These are phyloP conservation scores for Pituophis catenifer DNA, from an alignment of 2,113 vertebrate species.

Conservation along the genomic window DNA sequence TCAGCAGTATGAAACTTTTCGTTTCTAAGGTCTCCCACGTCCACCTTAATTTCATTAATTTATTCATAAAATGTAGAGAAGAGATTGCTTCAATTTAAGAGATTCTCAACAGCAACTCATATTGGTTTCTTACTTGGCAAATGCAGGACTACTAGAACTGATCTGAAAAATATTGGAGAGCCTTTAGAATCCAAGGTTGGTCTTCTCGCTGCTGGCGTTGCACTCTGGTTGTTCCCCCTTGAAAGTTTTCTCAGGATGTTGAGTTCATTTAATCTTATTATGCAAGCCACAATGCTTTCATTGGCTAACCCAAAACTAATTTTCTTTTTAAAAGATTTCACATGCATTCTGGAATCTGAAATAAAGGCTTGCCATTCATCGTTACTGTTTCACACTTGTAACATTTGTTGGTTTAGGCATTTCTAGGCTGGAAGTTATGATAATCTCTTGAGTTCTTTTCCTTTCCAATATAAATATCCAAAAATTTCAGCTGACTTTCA, in stretches of 20 bases:
- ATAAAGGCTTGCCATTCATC: not conserved
- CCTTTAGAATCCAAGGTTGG: not conserved
- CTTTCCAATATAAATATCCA: slow-evolving; percentile 21
- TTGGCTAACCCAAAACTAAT: not conserved
- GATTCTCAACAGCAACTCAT: not conserved
- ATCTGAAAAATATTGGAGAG: not conserved
- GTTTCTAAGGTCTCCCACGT: not conserved
- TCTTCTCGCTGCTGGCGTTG: not conserved
- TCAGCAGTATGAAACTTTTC: not conserved
- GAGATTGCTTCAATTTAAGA: not conserved
- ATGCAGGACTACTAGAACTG: not conserved
- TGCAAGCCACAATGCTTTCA: not conserved
- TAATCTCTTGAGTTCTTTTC: not conserved
- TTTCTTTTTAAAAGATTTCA: not conserved
- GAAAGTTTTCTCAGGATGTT: not conserved
- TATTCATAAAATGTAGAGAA: not conserved
- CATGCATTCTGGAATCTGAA: slow-evolving; percentile 4
- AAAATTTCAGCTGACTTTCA: not conserved
- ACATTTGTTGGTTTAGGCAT: slow-evolving; percentile 19
- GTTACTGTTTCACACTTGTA: slow-evolving; percentile 6
- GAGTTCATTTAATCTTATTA: not conserved
- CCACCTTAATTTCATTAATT: not conserved
- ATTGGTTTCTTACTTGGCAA: not conserved
- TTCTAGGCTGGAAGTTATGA: slow-evolving; percentile 1
- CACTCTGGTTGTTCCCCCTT: not conserved